Percentiles rank a stretch among this genome's conserved stretches.
Evolutionary conservation across 2,888 invertebrate genomes (phyloP).

Genomic region (Callinectes sapidus): DNA sequence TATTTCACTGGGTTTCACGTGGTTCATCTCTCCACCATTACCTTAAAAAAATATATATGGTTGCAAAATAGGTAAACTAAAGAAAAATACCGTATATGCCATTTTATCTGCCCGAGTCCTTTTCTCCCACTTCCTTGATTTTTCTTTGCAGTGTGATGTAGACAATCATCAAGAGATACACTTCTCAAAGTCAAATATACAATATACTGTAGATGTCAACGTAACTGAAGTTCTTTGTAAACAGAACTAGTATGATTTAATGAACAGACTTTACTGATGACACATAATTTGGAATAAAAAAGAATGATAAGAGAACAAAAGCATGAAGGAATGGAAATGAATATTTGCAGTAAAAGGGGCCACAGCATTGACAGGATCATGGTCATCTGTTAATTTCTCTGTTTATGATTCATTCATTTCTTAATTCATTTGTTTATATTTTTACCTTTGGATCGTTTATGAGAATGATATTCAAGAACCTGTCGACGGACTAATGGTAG

Average conservation of each 20-base stretch:
- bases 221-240: not conserved
- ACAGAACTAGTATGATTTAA: not conserved
- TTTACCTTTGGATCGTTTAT: not conserved
- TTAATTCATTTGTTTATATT: slow-evolving; percentile 37
- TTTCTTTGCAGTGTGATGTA: not conserved
- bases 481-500: not conserved
- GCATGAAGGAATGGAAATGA: not conserved
- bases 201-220: not conserved
- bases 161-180: not conserved
- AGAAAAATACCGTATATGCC: not conserved
- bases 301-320: not conserved
- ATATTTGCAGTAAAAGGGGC: not conserved
- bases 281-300: not conserved
- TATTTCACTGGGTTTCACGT: not conserved
- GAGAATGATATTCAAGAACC: not conserved
- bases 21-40: not conserved
- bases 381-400: not conserved
- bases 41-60: too few relatives aligned
- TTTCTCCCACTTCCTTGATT: not conserved
- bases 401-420: not conserved
- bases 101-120: not conserved
- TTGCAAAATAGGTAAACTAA: too few relatives aligned
- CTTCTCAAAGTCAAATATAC: not conserved
- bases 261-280: not conserved
- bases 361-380: not conserved